Percentiles rank a stretch among this genome's conserved stretches.
Evolutionary conservation across 1,140 invertebrate species (phyloP).

Genomic region (Magallana angulata): DNA sequence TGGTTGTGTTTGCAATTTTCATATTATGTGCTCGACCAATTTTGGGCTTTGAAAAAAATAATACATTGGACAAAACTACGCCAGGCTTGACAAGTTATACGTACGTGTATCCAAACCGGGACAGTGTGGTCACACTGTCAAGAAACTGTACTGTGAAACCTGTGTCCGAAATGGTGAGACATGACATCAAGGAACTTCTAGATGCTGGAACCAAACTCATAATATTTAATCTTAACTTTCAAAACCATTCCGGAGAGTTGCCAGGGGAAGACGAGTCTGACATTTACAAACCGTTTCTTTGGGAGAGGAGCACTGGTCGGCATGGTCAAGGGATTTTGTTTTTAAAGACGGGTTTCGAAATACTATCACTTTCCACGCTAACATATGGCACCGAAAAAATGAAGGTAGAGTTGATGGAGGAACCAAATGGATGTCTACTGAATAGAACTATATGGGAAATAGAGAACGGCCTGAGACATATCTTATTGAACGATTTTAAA

Average conservation of each 20-base stretch:
- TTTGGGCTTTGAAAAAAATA: background rate
- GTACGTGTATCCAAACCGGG: background rate
- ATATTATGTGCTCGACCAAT: background rate
- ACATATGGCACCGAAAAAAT: slow-evolving; percentile 46
- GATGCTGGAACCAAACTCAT: slow-evolving; percentile 8
- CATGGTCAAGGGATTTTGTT: slow-evolving; percentile 65
- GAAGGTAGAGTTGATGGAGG: slow-evolving; percentile 34
- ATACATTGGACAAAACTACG: background rate
- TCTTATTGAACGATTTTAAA: slow-evolving; percentile 65
- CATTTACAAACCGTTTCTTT: slow-evolving; percentile 29
- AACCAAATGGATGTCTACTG: slow-evolving; percentile 51
- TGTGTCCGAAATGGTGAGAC: background rate
- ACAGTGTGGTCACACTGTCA: background rate
- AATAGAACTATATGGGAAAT: slow-evolving; percentile 42
- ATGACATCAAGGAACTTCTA: slow-evolving; percentile 21
- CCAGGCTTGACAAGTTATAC: background rate
- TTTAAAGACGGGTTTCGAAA: slow-evolving; percentile 66
- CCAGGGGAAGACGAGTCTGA: background rate
- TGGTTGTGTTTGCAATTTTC: background rate
- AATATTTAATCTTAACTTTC: background rate
- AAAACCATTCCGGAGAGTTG: background rate
- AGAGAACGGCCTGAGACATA: slow-evolving; percentile 33
- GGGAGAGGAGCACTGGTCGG: slow-evolving; percentile 56
- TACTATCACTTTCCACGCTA: slow-evolving; percentile 62
- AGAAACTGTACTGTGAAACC: slow-evolving; percentile 3